phyloP scores from a whole-genome alignment of 2,888 invertebrate species.

The Chrysodeixis includens region DNA sequence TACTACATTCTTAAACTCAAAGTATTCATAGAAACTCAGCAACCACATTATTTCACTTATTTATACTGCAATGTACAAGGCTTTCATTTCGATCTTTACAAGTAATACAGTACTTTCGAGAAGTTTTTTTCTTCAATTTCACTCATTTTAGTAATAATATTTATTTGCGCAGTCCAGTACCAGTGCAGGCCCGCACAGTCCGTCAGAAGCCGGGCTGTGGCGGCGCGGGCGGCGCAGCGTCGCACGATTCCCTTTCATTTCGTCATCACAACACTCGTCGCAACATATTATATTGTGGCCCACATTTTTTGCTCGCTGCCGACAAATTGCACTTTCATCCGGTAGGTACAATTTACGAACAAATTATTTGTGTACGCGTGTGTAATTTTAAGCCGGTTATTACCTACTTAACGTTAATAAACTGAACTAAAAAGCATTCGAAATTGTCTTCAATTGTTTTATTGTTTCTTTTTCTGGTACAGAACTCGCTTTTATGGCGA shows the following conservation, averaged over 20 bases:
- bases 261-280: constrained; percentile 6
- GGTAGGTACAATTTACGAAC: constrained; percentile 7
- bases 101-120: too few species aligned
- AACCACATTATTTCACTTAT: too few species aligned
- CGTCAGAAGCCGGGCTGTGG: too few species aligned
- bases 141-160: too few species aligned
- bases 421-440: background rate
- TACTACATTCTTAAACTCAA: too few species aligned
- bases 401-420: background rate
- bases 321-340: constrained; percentile 52
- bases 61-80: too few species aligned
- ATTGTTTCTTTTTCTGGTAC: background rate
- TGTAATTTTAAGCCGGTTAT: constrained; percentile 1
- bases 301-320: constrained; percentile 38
- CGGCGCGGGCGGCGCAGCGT: background rate
- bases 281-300: constrained; percentile 44
- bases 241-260: constrained; percentile 45
- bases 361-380: constrained; percentile 9
- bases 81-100: too few species aligned
- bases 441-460: constrained; percentile 1
- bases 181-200: constrained; percentile 17
- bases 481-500: background rate
- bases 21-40: too few species aligned
- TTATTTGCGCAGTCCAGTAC: constrained; percentile 8
- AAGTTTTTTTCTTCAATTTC: too few species aligned